Evolutionary conservation across 2,113 vertebrate species (phyloP), one percentile per base, ranked within the genome.

Genomic region (Proterorhinus semilunaris): DNA sequence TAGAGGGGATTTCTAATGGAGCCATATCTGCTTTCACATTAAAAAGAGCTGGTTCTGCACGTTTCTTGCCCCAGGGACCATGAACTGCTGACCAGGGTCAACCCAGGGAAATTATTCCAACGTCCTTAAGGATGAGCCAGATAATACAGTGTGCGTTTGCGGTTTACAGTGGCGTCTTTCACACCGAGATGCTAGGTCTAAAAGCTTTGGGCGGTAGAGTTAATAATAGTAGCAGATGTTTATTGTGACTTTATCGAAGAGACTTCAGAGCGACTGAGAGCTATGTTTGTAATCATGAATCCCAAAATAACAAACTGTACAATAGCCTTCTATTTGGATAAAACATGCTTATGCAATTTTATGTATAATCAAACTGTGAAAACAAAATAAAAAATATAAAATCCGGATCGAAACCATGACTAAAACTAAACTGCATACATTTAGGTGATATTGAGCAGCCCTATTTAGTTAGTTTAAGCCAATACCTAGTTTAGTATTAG

Each of bases 251-350:
- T 27, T 61, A 42, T 36, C 58, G 8, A 21, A 61, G 58, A n/a
- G 58, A 45, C 44, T 61, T n/a, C 42, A 21, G 75, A 78, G 62
- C 66, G 46, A 67, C 72, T 5, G 53, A 74, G 79, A 82, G 83
- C 17, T 27, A 27, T 6, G 8, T 27, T 83, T 87, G 82, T 92
- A 92, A 91, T 92, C 92, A 89, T 62, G 71, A 68, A 48, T 64
- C 75, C 84, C 45, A 83, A 87, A 91, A 91, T 89, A 90, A 82
- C 79, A 36, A 42, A 15, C 53, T 10, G 16, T 55, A 55, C 5
- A 27, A 13, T 13, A 50, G 16, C 8, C 17, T 36, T 3, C 2
- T 5, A 36, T 36, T 36, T 4, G 27, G 27, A 36, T 36, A 36
- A 36, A 36, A 36, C 3, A 36, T 36, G 27, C 27, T 36, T 36